Conservation (phyloP, 2,113 vertebrate genomes). For the Pteruthius melanotis region DNA sequence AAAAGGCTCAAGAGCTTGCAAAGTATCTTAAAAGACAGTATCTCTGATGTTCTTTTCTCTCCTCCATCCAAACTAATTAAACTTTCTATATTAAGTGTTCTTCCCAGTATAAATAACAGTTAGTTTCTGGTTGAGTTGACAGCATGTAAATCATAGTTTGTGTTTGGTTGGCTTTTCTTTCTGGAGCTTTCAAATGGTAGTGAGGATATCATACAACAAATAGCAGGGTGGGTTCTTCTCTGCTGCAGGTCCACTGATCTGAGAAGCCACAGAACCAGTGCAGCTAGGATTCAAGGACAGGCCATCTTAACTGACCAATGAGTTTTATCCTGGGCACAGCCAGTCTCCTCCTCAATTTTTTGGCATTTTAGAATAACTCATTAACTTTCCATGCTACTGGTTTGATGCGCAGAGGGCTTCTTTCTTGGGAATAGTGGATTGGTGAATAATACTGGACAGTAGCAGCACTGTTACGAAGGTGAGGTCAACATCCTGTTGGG, state of each 20-base stretch:
- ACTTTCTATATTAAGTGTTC: background rate
- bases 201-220: background rate
- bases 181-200: background rate
- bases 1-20: background rate
- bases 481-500: background rate
- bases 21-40: background rate
- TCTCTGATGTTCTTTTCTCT: background rate
- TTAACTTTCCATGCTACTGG: background rate
- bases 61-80: background rate
- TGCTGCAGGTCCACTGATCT: background rate
- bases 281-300: background rate
- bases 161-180: fast-evolving
- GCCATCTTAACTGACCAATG: background rate
- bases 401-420: background rate
- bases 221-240: background rate
- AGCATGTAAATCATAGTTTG: background rate
- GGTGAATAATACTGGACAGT: background rate
- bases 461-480: background rate
- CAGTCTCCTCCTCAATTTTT: background rate
- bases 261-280: background rate
- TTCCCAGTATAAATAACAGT: background rate
- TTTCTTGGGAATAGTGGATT: background rate
- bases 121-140: background rate
- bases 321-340: background rate
- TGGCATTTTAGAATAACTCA: background rate